phyloP scores from a whole-genome alignment of 2,797 vertebrate species.

The Orestias chungarensis region DNA sequence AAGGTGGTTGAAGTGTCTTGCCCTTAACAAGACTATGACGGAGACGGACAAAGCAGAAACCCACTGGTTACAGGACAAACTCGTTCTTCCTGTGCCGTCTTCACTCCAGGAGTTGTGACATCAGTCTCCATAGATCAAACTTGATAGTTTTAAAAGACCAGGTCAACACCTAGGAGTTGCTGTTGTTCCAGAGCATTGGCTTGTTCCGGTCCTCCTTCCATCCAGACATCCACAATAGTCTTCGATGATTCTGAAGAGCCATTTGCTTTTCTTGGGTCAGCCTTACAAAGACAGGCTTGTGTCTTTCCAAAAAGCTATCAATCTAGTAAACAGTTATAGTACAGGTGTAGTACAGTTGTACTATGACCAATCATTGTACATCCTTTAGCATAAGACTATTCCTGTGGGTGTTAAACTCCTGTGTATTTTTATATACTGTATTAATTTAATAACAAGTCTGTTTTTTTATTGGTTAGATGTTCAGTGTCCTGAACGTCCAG shows the following conservation, averaged over 20 bases:
- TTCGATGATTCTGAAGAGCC: background rate
- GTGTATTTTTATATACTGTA: background rate
- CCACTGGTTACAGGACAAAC: too few relatives aligned
- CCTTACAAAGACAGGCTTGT: too few relatives aligned
- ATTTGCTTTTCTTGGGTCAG: too few relatives aligned
- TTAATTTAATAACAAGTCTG: background rate
- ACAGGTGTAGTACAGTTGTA: too few relatives aligned
- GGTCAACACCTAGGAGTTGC: background rate
- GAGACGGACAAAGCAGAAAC: too few relatives aligned
- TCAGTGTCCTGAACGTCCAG: conserved; percentile 53
- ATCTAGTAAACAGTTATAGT: background rate
- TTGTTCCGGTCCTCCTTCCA: background rate
- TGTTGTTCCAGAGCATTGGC: background rate
- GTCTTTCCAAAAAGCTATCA: too few relatives aligned
- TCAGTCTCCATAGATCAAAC: background rate
- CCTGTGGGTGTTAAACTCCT: background rate
- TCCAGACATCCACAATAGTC: background rate
- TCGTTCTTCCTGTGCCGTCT: too few relatives aligned
- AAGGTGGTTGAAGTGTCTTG: too few relatives aligned
- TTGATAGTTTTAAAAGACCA: background rate
- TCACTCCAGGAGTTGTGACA: background rate
- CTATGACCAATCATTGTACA: background rate
- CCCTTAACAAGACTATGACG: too few relatives aligned
- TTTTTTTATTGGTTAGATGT: conserved; percentile 37
- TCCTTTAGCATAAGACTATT: background rate